Conservation (phyloP, 2,888 invertebrate species). For the Dasypogon diadema region DNA sequence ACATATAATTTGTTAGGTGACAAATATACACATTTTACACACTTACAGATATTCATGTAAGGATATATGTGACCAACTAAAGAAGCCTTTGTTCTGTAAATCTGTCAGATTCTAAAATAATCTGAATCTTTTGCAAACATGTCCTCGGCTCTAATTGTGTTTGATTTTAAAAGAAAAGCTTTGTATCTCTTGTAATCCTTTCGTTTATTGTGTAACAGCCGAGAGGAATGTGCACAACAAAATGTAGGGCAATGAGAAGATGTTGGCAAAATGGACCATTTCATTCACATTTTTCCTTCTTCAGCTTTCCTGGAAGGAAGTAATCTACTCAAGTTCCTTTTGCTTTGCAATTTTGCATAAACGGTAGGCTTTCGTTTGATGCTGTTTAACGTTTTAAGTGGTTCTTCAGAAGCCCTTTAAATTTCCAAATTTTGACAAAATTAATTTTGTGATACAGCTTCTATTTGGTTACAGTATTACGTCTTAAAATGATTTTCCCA, state of each 20-base stretch:
- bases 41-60: no score
- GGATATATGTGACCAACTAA: no score
- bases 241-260: background rate
- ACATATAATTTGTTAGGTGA: no score
- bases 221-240: background rate
- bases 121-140: background rate
- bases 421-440: no score
- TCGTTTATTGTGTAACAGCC: background rate
- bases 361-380: background rate
- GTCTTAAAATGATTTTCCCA: no score
- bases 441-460: no score
- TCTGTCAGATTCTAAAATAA: background rate
- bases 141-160: background rate
- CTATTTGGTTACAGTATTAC: no score
- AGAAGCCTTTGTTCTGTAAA: no score
- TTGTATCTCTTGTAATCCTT: background rate
- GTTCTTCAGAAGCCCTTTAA: no score
- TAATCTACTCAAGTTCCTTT: background rate
- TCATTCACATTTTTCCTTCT: background rate
- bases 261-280: background rate
- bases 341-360: background rate
- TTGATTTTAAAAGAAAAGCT: background rate
- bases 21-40: no score
- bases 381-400: background rate
- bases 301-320: background rate